Evolutionary conservation across 2,797 vertebrate species (phyloP).

Genomic region (Ispidina lecontei): DNA sequence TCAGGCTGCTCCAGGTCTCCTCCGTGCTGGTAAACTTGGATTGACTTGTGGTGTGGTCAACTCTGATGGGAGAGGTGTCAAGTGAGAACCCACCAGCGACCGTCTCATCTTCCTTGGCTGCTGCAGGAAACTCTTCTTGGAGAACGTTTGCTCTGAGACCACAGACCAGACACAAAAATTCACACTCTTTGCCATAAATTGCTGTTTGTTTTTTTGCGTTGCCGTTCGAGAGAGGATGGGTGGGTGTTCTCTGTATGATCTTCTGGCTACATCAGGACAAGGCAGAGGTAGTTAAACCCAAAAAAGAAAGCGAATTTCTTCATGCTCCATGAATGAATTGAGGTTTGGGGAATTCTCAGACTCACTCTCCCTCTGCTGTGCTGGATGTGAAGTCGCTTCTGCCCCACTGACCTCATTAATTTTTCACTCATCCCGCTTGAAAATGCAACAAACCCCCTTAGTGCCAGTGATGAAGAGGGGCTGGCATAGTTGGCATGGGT

Average conservation of each 20-base stretch:
- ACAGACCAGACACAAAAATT: conserved; percentile 38
- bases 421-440: fast-evolving
- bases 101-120: neutral
- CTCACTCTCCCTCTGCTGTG: neutral
- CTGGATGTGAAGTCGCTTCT: neutral
- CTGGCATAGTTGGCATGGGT: fast-evolving
- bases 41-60: neutral
- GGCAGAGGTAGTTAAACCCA: neutral
- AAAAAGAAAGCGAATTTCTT: neutral
- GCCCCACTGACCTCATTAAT: fast-evolving
- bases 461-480: fast-evolving
- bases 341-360: neutral
- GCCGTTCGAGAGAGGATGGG: neutral
- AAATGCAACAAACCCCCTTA: neutral
- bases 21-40: neutral
- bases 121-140: neutral
- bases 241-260: fast-evolving
- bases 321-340: fast-evolving
- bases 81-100: neutral
- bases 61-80: neutral
- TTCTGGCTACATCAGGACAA: fast-evolving
- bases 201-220: neutral
- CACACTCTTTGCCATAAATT: neutral
- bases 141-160: fast-evolving
- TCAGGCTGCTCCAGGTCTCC: neutral